Base-by-base conservation (phyloP, 2,113 vertebrate genomes). In the Eulemur rufifrons region DNA sequence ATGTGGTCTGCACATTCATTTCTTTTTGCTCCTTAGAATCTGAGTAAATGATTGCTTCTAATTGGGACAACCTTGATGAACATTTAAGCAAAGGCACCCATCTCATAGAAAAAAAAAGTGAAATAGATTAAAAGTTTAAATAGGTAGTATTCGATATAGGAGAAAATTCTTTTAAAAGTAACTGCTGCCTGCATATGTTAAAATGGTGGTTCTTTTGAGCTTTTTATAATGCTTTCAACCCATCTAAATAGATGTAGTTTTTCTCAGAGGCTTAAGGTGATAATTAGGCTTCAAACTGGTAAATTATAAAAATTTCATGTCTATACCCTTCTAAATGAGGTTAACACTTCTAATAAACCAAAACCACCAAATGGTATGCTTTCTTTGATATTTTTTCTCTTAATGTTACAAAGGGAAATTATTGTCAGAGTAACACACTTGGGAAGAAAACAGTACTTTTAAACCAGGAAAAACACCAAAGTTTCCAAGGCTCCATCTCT, bases 161-260 rank as follows among this genome's bases (percentile, higher is more conserved):
- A 78, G 50, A 88, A 76, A 56, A n/a, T 50, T 68, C 5, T 95
- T 95, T 94, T 64, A 34, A 82, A 96, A 87, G 66, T 86, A 97
- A 93, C 92, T 80, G 63, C 13, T 88, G 63, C 8, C 45, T 68
- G 23, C 6, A n/a, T 42, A 23, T 14, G 76, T 71, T 56, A 64
- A 61, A 76, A 66, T 7, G 21, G 12, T 23, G 54, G 2, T 39
- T 68, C 61, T 73, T 50, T 54, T 47, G 23, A 56, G 63, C 0
- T 63, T 87, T 91, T 83, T 64, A 20, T 47, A 84, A 74, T 73
- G 50, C 47, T 21, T 88, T 78, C 83, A 93, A 59, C 29, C 29
- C 89, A 92, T 78, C 39, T 93, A 96, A 86, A 25, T 42, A 84
- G 25, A 63, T 11, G 47, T 3, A 64, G 7, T 54, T 90, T 87